Evolutionary conservation across 2,888 invertebrate species (phyloP), one percentile per base, ranked within the genome.

Genomic region (Patella pellucida): DNA sequence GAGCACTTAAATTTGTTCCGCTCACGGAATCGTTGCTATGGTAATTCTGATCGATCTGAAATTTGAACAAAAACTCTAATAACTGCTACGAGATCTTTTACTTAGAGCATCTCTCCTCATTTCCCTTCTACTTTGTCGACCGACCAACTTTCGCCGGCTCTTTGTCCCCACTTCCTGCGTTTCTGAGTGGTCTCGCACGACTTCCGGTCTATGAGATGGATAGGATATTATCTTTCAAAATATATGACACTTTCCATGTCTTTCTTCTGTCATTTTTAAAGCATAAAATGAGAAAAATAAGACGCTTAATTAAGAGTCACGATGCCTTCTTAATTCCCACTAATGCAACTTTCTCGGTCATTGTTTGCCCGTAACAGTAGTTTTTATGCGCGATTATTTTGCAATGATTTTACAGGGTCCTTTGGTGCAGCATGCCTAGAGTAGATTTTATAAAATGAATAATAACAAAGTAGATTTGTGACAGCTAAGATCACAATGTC

Each of bases 1-100:
- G 72, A 76, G 83, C 78, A 78, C 80, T 82, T 82, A 84, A 83
- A 83, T 82, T 79, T 82, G 82, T 83, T 82, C 84, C 81, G 81
- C 79, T 84, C 78, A 79, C 81, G 81, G 81, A 78, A 78, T 77
- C 71, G 82, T 82, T 74, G 75, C 81, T 79, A 84, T 79, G 79
- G 81, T 74, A 71, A 83, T 79, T 52, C 71, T 72, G 76, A 84
- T 83, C 82, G 80, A 83, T 84, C 76, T 68, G 75, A 75, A 76
- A 76, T 73, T 77, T 73, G 79, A 79, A 82, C 81, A 83, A 84
- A 83, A 83, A 79, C 81, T 70, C 76, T 83, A 84, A 82, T 83
- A 81, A 81, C 79, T 78, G 76, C 80, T 81, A 83, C 80, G 78
- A 77, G 81, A 76, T 81, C 79, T 82, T 80, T 82, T 81, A 82